Evolutionary conservation across 2,113 vertebrate genomes (phyloP).

Genomic region (Salvator merianae): DNA sequence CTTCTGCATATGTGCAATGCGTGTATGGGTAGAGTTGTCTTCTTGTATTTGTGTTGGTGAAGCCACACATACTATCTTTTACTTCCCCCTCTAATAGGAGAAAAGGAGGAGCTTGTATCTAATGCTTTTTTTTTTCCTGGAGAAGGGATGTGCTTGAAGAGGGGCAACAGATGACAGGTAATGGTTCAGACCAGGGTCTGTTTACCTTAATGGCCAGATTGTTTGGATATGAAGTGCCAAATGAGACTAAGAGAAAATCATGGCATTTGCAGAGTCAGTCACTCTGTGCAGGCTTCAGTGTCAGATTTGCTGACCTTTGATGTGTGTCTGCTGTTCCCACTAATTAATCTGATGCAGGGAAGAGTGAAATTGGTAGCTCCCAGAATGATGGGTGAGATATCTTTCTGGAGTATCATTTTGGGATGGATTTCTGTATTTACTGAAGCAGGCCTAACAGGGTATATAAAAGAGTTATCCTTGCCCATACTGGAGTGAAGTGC

Average conservation of each 20-base stretch:
- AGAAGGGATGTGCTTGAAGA: background rate
- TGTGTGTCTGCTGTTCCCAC: accelerated
- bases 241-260: accelerated
- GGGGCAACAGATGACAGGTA: background rate
- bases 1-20: constrained; percentile 43
- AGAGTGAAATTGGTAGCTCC: background rate
- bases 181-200: accelerated
- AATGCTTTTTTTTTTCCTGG: background rate
- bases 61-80: background rate
- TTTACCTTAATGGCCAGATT: background rate
- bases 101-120: background rate
- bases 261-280: background rate
- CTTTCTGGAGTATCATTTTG: background rate
- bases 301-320: background rate
- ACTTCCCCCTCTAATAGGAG: constrained; percentile 9
- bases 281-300: background rate
- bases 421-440: accelerated
- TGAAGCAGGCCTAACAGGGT: too few species aligned
- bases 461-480: background rate
- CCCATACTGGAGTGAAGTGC: too few species aligned
- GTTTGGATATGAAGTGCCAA: background rate
- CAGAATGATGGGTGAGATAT: background rate
- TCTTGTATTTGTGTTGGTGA: constrained; percentile 24
- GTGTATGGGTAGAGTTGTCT: constrained; percentile 7
- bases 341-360: background rate